Conservation (phyloP, 2,888 invertebrate species). For the Drosophila quinaria region DNA sequence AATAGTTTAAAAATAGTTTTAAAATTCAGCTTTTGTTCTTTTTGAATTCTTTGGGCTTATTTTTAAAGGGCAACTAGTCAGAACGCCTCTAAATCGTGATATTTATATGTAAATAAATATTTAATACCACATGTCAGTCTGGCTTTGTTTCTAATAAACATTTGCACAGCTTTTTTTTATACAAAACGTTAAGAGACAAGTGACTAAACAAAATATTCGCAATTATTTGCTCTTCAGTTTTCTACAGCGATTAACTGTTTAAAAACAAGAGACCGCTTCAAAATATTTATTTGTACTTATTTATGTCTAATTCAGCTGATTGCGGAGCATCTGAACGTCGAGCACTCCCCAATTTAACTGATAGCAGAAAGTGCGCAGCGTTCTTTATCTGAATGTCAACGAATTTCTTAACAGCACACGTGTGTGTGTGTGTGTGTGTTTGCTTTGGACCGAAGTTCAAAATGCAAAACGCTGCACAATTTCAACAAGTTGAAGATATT, state of each 20-base stretch:
- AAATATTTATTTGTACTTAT: not conserved
- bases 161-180: constrained; percentile 3
- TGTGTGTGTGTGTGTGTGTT: constrained; percentile 18
- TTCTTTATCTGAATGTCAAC: constrained; percentile 73
- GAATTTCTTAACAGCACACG: constrained; percentile 41
- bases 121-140: too few species aligned
- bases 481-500: constrained; percentile 59
- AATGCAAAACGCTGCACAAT: constrained; percentile 63
- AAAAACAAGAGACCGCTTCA: not conserved
- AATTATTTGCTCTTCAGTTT: not conserved
- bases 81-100: not conserved
- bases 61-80: not conserved
- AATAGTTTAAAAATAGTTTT: too few species aligned
- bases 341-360: constrained; percentile 49
- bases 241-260: not conserved
- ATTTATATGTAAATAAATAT: not conserved
- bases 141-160: not conserved
- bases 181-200: not conserved
- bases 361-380: constrained; percentile 70
- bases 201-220: not conserved
- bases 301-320: constrained; percentile 22
- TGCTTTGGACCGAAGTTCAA: constrained; percentile 45
- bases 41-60: not conserved
- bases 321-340: constrained; percentile 39
- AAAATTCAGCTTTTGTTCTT: too few species aligned